Evolutionary conservation across 2,797 vertebrate genomes (phyloP).

Genomic region (Platyrinchus mystaceus): DNA sequence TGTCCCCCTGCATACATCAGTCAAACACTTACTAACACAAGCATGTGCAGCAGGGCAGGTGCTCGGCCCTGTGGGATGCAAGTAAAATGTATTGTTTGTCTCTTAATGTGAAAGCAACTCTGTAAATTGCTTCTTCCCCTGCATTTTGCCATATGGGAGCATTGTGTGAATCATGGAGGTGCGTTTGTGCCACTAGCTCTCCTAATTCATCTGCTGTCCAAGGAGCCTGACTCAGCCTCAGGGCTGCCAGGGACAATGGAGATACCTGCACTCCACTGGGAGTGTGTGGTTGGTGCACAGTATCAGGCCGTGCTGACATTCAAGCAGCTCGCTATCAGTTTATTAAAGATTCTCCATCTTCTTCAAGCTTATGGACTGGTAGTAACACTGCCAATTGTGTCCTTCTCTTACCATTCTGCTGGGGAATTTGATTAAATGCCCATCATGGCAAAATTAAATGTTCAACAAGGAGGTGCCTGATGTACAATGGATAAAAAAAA

Average conservation of each 20-base stretch:
- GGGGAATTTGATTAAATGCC: background rate
- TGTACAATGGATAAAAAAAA: background rate
- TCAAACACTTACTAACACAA: background rate
- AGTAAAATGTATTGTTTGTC: background rate
- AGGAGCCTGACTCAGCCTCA: background rate
- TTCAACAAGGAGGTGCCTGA: background rate
- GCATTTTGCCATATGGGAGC: conserved; percentile 12
- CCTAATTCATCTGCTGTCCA: background rate
- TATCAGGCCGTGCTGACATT: background rate
- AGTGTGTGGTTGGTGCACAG: background rate
- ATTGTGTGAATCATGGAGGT: background rate
- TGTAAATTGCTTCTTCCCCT: background rate
- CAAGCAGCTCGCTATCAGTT: background rate
- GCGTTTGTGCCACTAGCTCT: background rate
- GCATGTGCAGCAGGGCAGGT: background rate
- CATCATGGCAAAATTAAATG: background rate
- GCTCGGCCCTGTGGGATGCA: background rate
- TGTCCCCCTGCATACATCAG: background rate
- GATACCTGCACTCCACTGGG: background rate
- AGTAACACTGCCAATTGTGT: background rate
- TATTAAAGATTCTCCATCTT: background rate
- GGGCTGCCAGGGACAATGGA: background rate
- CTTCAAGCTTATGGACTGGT: background rate
- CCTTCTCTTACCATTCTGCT: background rate
- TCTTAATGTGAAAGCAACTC: conserved; percentile 38